These are phyloP conservation scores for Neodiprion lecontei DNA, from an alignment of 1,140 invertebrate species.

Conservation along the genomic window DNA sequence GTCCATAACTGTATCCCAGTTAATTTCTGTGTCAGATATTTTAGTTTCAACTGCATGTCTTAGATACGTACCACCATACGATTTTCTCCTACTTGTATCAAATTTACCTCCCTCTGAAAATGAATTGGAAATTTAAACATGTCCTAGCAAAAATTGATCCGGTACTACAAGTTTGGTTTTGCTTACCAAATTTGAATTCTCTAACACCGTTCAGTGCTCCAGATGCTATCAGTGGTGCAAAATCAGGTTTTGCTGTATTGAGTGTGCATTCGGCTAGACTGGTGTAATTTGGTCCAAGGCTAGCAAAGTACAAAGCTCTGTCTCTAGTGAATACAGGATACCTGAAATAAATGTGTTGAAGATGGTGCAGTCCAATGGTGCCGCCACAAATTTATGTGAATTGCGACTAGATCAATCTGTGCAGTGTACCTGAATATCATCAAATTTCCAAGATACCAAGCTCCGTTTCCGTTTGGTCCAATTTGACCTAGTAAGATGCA, in stretches of 20 bases:
- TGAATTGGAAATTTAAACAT: background rate
- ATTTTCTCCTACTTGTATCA: constrained; percentile 48
- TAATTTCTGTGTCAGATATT: constrained; percentile 51
- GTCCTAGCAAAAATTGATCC: constrained; percentile 10
- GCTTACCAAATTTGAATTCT: constrained; percentile 51
- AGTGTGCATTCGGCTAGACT: constrained; percentile 62
- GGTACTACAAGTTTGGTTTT: background rate
- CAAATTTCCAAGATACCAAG: constrained; percentile 63
- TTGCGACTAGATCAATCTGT: background rate
- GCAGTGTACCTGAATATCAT: constrained; percentile 58
- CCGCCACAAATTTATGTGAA: no score
- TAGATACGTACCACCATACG: constrained; percentile 52
- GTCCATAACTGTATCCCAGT: constrained; percentile 59
- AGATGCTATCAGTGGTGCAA: constrained; percentile 54
- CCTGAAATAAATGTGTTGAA: constrained; percentile 34
- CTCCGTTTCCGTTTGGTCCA: constrained; percentile 49
- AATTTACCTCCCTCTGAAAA: constrained; percentile 51
- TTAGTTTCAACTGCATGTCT: constrained; percentile 49
- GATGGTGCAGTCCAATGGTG: background rate
- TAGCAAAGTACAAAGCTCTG: constrained; percentile 57
- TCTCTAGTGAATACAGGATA: constrained; percentile 62
- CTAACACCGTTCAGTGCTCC: constrained; percentile 54
- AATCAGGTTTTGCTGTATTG: constrained; percentile 57
- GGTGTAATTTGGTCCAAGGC: constrained; percentile 63
- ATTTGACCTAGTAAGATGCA: constrained; percentile 62